phyloP scores from a whole-genome alignment of 2,113 vertebrate genomes.

The Ammodramus savannarum region DNA sequence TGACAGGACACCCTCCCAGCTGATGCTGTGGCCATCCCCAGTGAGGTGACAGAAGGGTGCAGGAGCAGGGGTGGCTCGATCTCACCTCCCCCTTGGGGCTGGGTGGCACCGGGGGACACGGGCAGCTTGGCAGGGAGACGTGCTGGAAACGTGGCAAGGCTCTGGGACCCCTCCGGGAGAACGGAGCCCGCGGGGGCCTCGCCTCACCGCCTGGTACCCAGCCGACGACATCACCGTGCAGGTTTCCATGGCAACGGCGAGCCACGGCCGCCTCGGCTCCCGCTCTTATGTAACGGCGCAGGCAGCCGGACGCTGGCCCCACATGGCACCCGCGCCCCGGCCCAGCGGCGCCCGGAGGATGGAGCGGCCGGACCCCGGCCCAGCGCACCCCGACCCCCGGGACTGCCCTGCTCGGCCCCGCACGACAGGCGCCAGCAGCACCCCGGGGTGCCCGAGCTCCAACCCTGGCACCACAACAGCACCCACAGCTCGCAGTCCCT shows the following conservation, averaged over 20 bases:
- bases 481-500: not conserved
- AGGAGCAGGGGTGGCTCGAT: not conserved
- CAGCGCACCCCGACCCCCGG: not conserved
- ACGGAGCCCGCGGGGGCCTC: not conserved
- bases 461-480: not conserved
- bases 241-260: constrained; percentile 74
- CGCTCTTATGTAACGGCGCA: constrained; percentile 73
- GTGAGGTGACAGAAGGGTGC: accelerated
- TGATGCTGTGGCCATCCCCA: accelerated
- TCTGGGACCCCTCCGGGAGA: not conserved
- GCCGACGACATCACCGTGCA: constrained; percentile 39
- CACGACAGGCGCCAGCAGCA: not conserved
- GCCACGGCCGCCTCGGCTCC: constrained; percentile 68
- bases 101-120: not conserved
- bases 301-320: constrained; percentile 26
- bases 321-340: not conserved
- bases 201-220: constrained; percentile 16
- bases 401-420: not conserved
- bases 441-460: not conserved
- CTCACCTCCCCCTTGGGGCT: not conserved
- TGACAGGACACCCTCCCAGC: too few relatives aligned
- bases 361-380: accelerated
- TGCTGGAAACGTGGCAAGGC: not conserved
- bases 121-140: not conserved
- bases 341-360: accelerated